Evolutionary conservation across 1,140 invertebrate species (phyloP).

Genomic region (Drosophila pseudoananassae): DNA sequence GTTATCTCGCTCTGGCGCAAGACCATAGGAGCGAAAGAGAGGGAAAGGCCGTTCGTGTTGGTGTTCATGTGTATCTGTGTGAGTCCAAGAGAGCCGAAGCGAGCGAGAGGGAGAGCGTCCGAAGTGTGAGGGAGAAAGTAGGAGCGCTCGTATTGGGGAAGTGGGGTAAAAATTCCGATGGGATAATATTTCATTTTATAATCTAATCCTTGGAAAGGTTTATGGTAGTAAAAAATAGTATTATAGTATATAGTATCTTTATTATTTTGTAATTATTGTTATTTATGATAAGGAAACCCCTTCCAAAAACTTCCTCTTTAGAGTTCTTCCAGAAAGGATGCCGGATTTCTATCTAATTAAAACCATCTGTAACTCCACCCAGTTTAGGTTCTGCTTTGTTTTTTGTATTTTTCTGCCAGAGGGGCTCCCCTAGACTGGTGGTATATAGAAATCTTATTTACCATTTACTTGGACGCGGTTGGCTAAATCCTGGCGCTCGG

Average conservation of each 20-base stretch:
- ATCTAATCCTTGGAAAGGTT: neutral
- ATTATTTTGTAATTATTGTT: neutral
- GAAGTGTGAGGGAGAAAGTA: conserved; percentile 41
- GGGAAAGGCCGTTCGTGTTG: conserved; percentile 23
- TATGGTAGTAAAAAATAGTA: conserved; percentile 16
- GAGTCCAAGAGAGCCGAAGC: conserved; percentile 22
- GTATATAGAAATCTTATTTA: conserved; percentile 56
- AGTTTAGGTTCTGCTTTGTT: conserved; percentile 1
- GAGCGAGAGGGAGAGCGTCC: conserved; percentile 14
- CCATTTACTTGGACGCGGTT: conserved; percentile 69
- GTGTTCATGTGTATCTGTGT: conserved; percentile 15
- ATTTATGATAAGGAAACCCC: neutral
- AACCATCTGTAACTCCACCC: conserved; percentile 43
- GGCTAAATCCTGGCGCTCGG: conserved; percentile 77
- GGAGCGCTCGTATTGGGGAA: conserved; percentile 39
- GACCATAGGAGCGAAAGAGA: conserved; percentile 48
- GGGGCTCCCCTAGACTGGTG: conserved; percentile 1
- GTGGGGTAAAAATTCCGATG: conserved; percentile 16
- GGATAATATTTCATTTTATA: conserved; percentile 18
- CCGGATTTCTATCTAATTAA: neutral
- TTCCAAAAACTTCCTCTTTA: neutral
- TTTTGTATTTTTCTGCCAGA: neutral
- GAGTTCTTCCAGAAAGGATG: neutral
- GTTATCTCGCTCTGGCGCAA: conserved; percentile 81
- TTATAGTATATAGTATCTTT: neutral